A percentile compares a stretch with the other conserved stretches of the same genome.
Conservation (phyloP, 2,113 vertebrate species). For the Alethe castanea region DNA sequence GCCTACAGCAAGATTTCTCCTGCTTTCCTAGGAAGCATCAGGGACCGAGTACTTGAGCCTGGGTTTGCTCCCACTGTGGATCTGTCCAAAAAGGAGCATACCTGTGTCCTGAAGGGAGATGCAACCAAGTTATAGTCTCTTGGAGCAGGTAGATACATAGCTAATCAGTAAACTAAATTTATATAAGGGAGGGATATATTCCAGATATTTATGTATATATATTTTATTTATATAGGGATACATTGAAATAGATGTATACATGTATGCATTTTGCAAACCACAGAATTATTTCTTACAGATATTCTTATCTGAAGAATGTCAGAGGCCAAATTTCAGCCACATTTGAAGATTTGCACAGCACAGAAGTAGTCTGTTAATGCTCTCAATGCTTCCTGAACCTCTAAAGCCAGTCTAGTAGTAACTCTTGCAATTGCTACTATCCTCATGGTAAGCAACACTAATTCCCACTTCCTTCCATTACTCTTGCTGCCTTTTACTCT, state of each 20-base stretch:
- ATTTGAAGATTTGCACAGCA: neutral
- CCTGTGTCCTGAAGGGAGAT: neutral
- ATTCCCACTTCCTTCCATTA: neutral
- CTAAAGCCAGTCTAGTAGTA: neutral
- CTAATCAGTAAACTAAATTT: neutral
- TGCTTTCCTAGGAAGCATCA: neutral
- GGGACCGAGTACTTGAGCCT: neutral
- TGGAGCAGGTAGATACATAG: neutral
- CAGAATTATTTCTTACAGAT: neutral
- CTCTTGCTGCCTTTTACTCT: neutral
- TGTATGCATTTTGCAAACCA: neutral
- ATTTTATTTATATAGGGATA: too few relatives aligned
- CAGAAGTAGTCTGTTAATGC: neutral
- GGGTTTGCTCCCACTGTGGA: fast-evolving
- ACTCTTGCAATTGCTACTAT: neutral
- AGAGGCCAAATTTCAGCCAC: neutral
- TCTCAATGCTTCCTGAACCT: neutral
- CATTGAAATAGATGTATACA: neutral
- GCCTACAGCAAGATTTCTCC: neutral
- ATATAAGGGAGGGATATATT: neutral
- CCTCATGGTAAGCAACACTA: neutral
- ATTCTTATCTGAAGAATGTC: neutral
- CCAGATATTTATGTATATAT: neutral
- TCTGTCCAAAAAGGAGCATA: neutral
- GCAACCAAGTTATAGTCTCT: neutral